A percentile compares a stretch with the other conserved stretches of the same genome.
phyloP scores from a whole-genome alignment of 2,113 vertebrate genomes.

The Carassius auratus region DNA sequence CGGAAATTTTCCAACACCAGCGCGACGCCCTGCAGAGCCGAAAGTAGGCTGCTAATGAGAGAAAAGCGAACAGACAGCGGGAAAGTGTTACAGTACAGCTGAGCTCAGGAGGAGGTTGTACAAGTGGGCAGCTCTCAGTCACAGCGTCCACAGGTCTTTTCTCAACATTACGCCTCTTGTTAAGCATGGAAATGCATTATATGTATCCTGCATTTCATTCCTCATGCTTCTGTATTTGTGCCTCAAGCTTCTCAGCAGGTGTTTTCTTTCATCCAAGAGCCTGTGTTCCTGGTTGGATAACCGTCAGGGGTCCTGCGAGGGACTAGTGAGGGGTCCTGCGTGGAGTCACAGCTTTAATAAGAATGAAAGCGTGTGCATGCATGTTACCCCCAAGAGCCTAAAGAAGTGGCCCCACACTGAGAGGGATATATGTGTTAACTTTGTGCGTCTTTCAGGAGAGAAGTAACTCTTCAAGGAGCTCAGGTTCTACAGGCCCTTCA shows the following conservation, averaged over 20 bases:
- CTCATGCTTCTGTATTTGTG: background rate
- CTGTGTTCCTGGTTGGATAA: conserved; percentile 18
- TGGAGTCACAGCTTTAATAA: conserved; percentile 66
- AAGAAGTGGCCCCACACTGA: conserved; percentile 67
- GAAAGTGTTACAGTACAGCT: conserved; percentile 38
- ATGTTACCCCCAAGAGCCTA: conserved; percentile 61
- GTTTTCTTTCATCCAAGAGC: conserved; percentile 73
- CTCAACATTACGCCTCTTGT: conserved; percentile 51
- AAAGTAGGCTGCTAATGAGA: conserved; percentile 52
- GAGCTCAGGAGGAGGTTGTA: conserved; percentile 35
- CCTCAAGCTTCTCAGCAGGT: conserved; percentile 67
- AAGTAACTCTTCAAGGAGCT: conserved; percentile 21
- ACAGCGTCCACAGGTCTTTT: conserved; percentile 34
- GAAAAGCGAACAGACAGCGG: conserved; percentile 28
- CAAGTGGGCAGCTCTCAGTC: conserved; percentile 32
- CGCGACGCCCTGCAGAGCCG: conserved; percentile 45
- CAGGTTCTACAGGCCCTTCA: background rate
- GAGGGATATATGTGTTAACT: conserved; percentile 45
- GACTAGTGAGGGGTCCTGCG: conserved; percentile 51
- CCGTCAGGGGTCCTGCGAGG: conserved; percentile 51
- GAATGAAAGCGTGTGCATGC: conserved; percentile 65
- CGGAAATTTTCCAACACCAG: conserved; percentile 50
- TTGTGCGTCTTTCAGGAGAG: conserved; percentile 23
- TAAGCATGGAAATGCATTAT: conserved; percentile 59
- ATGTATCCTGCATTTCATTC: conserved; percentile 45